Base-by-base conservation (phyloP, 2,113 vertebrate species). In the Anolis carolinensis region DNA sequence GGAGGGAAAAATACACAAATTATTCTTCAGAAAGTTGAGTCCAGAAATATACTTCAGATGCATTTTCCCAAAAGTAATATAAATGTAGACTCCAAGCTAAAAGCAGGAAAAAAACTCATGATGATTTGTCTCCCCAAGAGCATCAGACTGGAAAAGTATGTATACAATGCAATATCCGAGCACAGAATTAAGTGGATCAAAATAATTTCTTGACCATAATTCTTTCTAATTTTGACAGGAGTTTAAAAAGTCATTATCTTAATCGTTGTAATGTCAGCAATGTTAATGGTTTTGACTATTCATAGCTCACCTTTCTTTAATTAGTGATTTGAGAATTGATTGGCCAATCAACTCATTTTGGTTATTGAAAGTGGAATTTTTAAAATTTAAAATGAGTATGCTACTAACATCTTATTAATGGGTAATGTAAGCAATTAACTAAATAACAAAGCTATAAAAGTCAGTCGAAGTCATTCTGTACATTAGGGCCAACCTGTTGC, bases 21-120 rank as follows among this genome's bases (percentile, higher is more conserved):
- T 78, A 50, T 34, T 20, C 21, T 86, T 80, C 55, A 48, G 65
- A 65, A 10, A 25, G 36, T 7, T 39, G 20, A 16, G 4, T 36
- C 80, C 48, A 0, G 0, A 7, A 20, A 25, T 44, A 77, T 48
- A 70, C 9, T 14, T 48, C 2, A 13, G 27, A 21, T 7, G 16
- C 36, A 86, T 63, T 80, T 25, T 72, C 52, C 59, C 21, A 44
- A 14, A 21, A 86, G 9, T 20, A 32, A 65, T 63, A 3, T 63
- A 86, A 65, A 72, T 3, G 8, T 48, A 74, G 44, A 86, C 25
- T 50, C 5, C 52, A 62, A 80, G 36, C 52, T 80, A 72, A 44
- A 11, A 73, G 13, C 52, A n/a, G 20, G 55, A 25, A 5, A 44
- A 62, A 62, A 5, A 34, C 48, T 10, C 73, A 77, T 21, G 32